These are phyloP conservation scores for Etheostoma cragini DNA, from an alignment of 2,113 vertebrate genomes.

Conservation along the genomic window DNA sequence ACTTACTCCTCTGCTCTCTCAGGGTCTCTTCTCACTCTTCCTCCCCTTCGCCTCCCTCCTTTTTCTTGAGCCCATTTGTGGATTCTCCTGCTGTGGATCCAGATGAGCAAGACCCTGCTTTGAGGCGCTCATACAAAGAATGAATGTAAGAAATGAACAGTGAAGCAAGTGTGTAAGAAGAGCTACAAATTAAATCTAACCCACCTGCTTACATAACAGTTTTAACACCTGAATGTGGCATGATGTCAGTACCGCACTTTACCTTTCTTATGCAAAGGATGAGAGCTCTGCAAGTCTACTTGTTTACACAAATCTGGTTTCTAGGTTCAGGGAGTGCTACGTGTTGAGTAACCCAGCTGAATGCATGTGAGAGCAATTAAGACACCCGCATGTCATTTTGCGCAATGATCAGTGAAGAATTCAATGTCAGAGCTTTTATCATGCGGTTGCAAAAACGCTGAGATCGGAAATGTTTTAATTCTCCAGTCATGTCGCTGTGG, in stretches of 20 bases:
- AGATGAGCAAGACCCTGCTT: constrained; percentile 50
- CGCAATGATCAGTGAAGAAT: constrained; percentile 38
- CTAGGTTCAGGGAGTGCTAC: background rate
- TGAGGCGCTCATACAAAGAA: constrained; percentile 9
- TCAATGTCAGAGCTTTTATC: constrained; percentile 54
- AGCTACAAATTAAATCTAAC: background rate
- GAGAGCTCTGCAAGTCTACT: background rate
- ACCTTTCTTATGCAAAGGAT: background rate
- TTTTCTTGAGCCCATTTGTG: constrained; percentile 21
- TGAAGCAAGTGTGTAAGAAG: background rate
- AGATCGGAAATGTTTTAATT: constrained; percentile 70
- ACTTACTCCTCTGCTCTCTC: constrained; percentile 6
- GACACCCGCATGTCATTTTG: constrained; percentile 45
- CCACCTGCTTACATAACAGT: background rate
- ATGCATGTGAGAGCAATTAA: constrained; percentile 50
- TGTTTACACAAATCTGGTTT: background rate
- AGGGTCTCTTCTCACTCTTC: constrained; percentile 14
- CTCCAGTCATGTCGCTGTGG: constrained; percentile 61
- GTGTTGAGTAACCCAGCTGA: background rate
- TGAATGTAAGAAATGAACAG: constrained; percentile 18
- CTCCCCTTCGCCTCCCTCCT: constrained; percentile 7
- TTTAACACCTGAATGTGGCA: constrained; percentile 1
- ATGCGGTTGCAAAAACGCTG: constrained; percentile 60
- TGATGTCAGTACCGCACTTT: background rate
- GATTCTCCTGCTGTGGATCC: constrained; percentile 60